Percentiles rank a stretch among this genome's conserved stretches.
phyloP scores from a whole-genome alignment of 2,888 invertebrate species.

The Phania funesta region DNA sequence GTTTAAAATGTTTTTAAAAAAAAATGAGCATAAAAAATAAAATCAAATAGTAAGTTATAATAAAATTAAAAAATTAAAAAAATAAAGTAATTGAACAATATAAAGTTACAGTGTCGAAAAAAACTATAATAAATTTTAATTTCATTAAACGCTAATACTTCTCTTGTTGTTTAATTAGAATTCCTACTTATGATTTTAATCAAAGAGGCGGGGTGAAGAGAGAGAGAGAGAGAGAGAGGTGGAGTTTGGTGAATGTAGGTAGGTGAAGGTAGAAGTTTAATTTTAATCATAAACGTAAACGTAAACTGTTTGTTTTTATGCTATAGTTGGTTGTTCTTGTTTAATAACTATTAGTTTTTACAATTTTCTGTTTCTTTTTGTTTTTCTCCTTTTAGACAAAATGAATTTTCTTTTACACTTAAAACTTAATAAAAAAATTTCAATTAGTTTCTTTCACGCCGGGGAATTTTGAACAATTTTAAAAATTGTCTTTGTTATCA shows the following conservation, averaged over 20 bases:
- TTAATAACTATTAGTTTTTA: slow-evolving; percentile 35
- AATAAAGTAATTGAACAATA: slow-evolving; percentile 32
- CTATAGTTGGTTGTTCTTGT: slow-evolving; percentile 27
- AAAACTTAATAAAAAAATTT: slow-evolving; percentile 15
- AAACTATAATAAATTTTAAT: slow-evolving; percentile 22
- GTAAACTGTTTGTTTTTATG: slow-evolving; percentile 25
- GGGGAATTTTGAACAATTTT: slow-evolving; percentile 33
- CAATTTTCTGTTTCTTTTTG: slow-evolving; percentile 17
- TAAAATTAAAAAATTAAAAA: slow-evolving; percentile 12
- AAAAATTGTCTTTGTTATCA: slow-evolving; percentile 30
- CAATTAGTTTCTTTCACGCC: slow-evolving; percentile 14
- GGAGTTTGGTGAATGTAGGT: neutral
- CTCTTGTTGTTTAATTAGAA: slow-evolving; percentile 49
- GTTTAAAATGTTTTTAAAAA: slow-evolving; percentile 20
- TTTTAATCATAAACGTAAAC: slow-evolving; percentile 18
- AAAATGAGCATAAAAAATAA: slow-evolving; percentile 38
- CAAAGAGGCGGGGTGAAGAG: neutral
- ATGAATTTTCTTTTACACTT: slow-evolving; percentile 17
- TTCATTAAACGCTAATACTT: slow-evolving; percentile 55
- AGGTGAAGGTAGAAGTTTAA: slow-evolving; percentile 13
- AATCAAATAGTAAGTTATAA: slow-evolving; percentile 2
- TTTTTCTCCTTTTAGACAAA: neutral
- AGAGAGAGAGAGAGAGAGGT: neutral
- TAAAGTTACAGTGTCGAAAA: slow-evolving; percentile 29
- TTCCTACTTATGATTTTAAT: slow-evolving; percentile 21